A percentile compares a stretch with the other conserved stretches of the same genome.
Conservation (phyloP, 2,888 invertebrate genomes). For the Plemyria rubiginata region DNA sequence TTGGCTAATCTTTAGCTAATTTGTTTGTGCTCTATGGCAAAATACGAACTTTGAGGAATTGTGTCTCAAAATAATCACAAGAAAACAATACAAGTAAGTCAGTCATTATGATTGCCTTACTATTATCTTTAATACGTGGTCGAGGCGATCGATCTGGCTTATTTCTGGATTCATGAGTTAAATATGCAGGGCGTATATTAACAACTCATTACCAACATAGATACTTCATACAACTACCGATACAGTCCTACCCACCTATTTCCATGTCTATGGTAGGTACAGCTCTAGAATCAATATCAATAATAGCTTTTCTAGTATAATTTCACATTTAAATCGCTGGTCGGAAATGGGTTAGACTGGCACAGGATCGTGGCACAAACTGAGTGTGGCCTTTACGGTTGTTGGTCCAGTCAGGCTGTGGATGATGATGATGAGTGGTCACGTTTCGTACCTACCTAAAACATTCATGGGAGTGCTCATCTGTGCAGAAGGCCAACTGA, state of each 20-base stretch:
- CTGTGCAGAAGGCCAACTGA: conserved; percentile 46
- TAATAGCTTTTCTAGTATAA: too few relatives aligned
- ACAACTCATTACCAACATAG: background rate
- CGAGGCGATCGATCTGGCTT: background rate
- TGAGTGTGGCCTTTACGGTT: too few relatives aligned
- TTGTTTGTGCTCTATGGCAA: too few relatives aligned
- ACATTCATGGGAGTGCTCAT: conserved; percentile 47
- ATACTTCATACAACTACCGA: background rate
- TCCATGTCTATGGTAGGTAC: background rate
- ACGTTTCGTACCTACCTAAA: too few relatives aligned
- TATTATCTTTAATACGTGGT: conserved; percentile 4
- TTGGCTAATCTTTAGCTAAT: too few relatives aligned
- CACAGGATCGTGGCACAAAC: too few relatives aligned
- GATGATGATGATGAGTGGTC: too few relatives aligned
- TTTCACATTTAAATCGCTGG: too few relatives aligned
- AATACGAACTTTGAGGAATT: too few relatives aligned
- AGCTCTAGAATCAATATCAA: too few relatives aligned
- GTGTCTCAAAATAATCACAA: background rate
- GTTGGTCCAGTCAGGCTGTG: too few relatives aligned
- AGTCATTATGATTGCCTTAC: background rate
- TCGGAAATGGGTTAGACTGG: too few relatives aligned
- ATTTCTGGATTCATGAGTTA: conserved; percentile 1
- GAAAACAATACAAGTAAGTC: background rate
- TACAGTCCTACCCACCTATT: background rate
- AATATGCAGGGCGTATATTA: background rate